Conservation (phyloP, 2,888 invertebrate species). For the Parnassius glacialis region DNA sequence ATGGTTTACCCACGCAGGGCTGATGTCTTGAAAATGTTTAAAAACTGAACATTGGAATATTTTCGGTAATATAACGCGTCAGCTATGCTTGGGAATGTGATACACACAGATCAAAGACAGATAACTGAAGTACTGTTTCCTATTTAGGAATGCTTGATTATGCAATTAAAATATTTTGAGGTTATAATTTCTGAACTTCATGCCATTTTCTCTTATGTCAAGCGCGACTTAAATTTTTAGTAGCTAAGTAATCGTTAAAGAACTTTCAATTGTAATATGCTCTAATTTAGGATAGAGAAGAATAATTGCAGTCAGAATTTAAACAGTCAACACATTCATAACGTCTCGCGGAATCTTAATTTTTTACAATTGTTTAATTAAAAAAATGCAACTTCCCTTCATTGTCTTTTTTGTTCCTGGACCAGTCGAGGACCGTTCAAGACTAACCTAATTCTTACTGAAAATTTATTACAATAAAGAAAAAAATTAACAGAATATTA, state of each 20-base stretch:
- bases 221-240: slow-evolving; percentile 1
- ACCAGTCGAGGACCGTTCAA: slow-evolving; percentile 65
- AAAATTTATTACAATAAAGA: slow-evolving; percentile 70
- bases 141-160: slow-evolving; percentile 1
- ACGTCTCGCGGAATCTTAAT: slow-evolving; percentile 46
- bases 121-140: slow-evolving; percentile 4
- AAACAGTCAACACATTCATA: slow-evolving; percentile 32
- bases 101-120: not conserved
- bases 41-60: slow-evolving; percentile 8
- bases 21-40: slow-evolving; percentile 6
- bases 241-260: not conserved
- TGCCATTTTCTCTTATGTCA: not conserved
- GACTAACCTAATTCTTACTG: slow-evolving; percentile 71
- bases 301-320: slow-evolving; percentile 39
- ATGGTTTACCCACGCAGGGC: slow-evolving; percentile 32
- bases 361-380: slow-evolving; percentile 42
- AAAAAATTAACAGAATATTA: slow-evolving; percentile 77
- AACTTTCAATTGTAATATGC: slow-evolving; percentile 11
- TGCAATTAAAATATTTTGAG: not conserved
- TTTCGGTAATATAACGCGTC: slow-evolving; percentile 1
- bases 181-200: not conserved
- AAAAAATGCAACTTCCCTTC: slow-evolving; percentile 74
- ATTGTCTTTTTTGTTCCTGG: slow-evolving; percentile 76
- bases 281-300: slow-evolving; percentile 25
- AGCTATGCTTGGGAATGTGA: slow-evolving; percentile 14